A percentile compares a stretch with the other conserved stretches of the same genome.
phyloP scores from a whole-genome alignment of 2,888 invertebrate species.

The Cinara cedri region DNA sequence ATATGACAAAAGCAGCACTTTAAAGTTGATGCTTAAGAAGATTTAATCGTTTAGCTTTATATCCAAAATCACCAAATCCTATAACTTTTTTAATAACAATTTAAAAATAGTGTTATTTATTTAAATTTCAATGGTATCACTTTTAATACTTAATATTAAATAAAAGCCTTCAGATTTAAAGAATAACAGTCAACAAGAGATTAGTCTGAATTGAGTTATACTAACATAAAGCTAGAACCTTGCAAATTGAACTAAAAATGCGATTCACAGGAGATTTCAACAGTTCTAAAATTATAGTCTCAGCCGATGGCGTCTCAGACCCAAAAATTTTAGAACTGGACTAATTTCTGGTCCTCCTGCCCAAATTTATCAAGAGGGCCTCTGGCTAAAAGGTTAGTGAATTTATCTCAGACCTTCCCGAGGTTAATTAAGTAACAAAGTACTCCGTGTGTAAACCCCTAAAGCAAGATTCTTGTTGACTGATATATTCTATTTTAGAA shows the following conservation, averaged over 20 bases:
- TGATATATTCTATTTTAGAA: conserved; percentile 28
- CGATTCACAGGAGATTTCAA: conserved; percentile 77
- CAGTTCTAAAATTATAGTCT: conserved; percentile 62
- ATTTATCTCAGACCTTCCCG: conserved; percentile 81
- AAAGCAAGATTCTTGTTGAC: conserved; percentile 77
- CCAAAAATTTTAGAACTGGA: conserved; percentile 63
- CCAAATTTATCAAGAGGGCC: conserved; percentile 70
- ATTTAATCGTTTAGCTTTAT: conserved; percentile 53
- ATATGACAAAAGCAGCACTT: conserved; percentile 84
- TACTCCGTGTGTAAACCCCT: conserved; percentile 74
- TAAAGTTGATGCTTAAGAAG: conserved; percentile 95
- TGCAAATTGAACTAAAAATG: conserved; percentile 79
- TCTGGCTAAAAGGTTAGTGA: conserved; percentile 73
- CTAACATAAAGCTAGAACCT: conserved; percentile 66
- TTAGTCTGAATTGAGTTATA: conserved; percentile 88
- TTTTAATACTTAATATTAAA: too few species aligned
- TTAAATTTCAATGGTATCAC: too few species aligned
- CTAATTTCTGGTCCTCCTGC: conserved; percentile 77
- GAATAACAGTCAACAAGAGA: conserved; percentile 69
- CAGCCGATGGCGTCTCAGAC: conserved; percentile 67
- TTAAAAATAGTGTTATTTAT: too few species aligned
- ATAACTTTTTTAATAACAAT: too few species aligned
- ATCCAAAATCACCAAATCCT: conserved; percentile 43
- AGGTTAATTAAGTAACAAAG: conserved; percentile 63
- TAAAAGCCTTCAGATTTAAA: conserved; percentile 64